These are phyloP conservation scores for Apteryx mantelli DNA, from an alignment of 2,113 vertebrate species.

Conservation along the genomic window DNA sequence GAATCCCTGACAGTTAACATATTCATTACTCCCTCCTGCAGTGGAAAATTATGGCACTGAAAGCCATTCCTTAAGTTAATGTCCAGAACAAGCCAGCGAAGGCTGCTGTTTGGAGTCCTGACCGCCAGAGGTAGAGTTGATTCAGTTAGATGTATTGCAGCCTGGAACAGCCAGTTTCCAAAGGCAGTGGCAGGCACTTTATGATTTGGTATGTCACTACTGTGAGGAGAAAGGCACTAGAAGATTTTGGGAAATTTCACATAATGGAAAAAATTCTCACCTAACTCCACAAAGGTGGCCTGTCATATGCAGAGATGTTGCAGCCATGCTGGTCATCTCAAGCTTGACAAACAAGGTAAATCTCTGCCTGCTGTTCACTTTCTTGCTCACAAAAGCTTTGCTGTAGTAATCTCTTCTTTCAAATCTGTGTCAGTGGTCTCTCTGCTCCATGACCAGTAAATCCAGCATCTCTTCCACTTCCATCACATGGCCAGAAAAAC, in stretches of 20 bases:
- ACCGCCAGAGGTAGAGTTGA: not conserved
- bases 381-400: not conserved
- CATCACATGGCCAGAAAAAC: not conserved
- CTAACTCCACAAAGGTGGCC: not conserved
- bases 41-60: not conserved
- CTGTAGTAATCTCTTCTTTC: not conserved
- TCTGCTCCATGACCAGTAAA: not conserved
- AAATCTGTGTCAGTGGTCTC: not conserved
- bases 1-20: not conserved
- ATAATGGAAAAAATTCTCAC: not conserved
- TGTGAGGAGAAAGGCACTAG: not conserved
- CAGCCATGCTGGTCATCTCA: not conserved
- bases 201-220: not conserved
- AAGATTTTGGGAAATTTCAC: not conserved
- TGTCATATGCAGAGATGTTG: not conserved
- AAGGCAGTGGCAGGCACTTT: not conserved
- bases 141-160: not conserved
- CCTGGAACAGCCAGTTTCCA: not conserved
- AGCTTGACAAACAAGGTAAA: not conserved
- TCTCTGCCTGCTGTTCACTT: not conserved
- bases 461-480: not conserved
- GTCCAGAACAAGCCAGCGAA: not conserved
- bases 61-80: not conserved
- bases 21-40: not conserved
- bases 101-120: not conserved